Conservation (phyloP, 2,797 vertebrate genomes). For the Onychomys arenicola region DNA sequence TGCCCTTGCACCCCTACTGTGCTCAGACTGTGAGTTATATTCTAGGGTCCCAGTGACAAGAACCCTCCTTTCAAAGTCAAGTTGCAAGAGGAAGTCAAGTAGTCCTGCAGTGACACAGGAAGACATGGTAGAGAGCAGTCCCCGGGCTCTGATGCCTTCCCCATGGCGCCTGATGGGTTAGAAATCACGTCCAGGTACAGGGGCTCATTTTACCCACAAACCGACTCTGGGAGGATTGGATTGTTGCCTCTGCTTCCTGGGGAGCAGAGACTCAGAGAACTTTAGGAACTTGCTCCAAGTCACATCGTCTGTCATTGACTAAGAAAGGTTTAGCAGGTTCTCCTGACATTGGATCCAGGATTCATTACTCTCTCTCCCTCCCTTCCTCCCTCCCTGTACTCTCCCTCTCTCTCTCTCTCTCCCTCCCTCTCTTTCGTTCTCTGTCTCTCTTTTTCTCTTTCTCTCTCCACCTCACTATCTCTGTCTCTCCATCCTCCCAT, state of each 20-base stretch:
- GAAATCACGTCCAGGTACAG: background rate
- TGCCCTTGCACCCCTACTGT: background rate
- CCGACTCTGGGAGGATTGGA: background rate
- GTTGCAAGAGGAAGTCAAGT: background rate
- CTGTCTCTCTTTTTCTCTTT: rapidly evolving
- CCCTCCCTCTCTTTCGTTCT: background rate
- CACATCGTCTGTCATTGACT: background rate
- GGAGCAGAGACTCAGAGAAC: background rate
- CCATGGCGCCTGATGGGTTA: background rate
- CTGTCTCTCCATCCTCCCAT: background rate
- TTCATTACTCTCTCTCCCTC: background rate
- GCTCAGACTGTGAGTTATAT: background rate
- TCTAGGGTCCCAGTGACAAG: background rate
- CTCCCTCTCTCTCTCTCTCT: background rate
- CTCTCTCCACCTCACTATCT: too few relatives aligned
- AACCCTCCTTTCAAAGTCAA: background rate
- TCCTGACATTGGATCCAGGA: too few relatives aligned
- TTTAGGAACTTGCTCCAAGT: background rate
- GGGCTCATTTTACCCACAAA: background rate
- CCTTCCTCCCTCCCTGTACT: too few relatives aligned
- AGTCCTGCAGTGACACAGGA: background rate
- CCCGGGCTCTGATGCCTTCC: background rate
- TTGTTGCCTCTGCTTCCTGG: background rate
- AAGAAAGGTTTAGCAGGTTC: background rate
- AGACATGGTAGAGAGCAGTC: background rate